Evolutionary conservation across 2,888 invertebrate species (phyloP).

Genomic region (Oegoconia quadripuncta): DNA sequence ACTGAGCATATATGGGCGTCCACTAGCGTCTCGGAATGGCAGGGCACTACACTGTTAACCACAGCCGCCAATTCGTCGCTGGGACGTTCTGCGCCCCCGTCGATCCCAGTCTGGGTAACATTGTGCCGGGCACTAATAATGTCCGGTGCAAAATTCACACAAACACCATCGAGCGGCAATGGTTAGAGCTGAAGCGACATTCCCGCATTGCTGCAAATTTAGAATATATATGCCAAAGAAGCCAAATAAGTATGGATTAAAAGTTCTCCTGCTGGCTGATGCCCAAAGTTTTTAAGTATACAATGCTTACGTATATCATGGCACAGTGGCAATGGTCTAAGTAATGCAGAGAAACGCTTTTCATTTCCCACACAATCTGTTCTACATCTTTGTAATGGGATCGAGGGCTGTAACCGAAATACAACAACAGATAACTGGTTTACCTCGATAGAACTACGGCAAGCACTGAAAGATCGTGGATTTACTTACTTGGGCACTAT

Average conservation of each 20-base stretch:
- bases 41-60: slow-evolving; percentile 7
- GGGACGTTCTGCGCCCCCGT: slow-evolving; percentile 11
- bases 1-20: slow-evolving; percentile 8
- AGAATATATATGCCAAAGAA: slow-evolving; percentile 25
- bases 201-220: slow-evolving; percentile 20
- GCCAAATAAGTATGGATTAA: slow-evolving; percentile 26
- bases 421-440: slow-evolving; percentile 26
- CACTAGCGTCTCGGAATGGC: slow-evolving; percentile 4
- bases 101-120: slow-evolving; percentile 1
- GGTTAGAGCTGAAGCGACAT: slow-evolving; percentile 19
- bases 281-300: slow-evolving; percentile 17
- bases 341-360: slow-evolving; percentile 19
- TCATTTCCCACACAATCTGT: slow-evolving; percentile 20
- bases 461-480: slow-evolving; percentile 18
- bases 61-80: slow-evolving; percentile 4
- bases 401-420: slow-evolving; percentile 19
- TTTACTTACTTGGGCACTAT: slow-evolving; percentile 24
- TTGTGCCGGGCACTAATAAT: background rate
- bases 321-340: slow-evolving; percentile 19
- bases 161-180: slow-evolving; percentile 9
- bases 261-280: slow-evolving; percentile 18
- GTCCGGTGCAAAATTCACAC: slow-evolving; percentile 4
- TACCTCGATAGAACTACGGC: slow-evolving; percentile 21
- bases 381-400: slow-evolving; percentile 15
- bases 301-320: slow-evolving; percentile 21